Evolutionary conservation across 2,113 vertebrate genomes (phyloP).

Genomic region (Cnemophilus loriae): DNA sequence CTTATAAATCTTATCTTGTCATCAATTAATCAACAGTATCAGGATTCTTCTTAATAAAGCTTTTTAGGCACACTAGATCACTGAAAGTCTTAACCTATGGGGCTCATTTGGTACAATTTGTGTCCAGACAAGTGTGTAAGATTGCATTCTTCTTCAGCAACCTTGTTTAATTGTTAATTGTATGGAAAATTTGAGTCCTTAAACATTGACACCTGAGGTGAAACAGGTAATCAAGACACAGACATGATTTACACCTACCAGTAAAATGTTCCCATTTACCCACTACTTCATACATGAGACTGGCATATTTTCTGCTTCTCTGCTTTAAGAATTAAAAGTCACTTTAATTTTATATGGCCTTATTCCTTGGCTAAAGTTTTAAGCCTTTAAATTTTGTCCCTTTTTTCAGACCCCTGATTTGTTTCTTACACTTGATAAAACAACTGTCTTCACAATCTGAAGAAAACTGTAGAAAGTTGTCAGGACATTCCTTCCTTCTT

Average conservation of each 20-base stretch:
- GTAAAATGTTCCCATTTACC: not conserved
- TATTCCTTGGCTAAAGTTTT: not conserved
- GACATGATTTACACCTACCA: not conserved
- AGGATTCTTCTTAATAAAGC: not conserved
- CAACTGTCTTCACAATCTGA: not conserved
- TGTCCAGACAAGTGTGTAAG: not conserved
- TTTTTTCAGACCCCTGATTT: not conserved
- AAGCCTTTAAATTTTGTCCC: not conserved
- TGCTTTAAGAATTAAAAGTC: not conserved
- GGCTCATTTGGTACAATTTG: not conserved
- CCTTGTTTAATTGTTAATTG: not conserved
- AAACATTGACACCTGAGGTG: not conserved
- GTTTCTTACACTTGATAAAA: not conserved
- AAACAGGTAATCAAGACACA: not conserved
- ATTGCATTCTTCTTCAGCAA: not conserved
- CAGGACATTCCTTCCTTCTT: not conserved
- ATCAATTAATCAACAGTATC: not conserved
- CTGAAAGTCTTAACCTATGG: not conserved
- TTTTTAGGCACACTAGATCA: not conserved
- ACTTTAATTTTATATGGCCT: not conserved
- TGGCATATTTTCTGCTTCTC: not conserved
- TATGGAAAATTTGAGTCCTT: not conserved
- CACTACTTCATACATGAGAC: not conserved
- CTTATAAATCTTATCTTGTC: not conserved
- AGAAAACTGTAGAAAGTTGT: not conserved